Conservation (phyloP, 2,888 invertebrate genomes). For the Nudaria mundana region DNA sequence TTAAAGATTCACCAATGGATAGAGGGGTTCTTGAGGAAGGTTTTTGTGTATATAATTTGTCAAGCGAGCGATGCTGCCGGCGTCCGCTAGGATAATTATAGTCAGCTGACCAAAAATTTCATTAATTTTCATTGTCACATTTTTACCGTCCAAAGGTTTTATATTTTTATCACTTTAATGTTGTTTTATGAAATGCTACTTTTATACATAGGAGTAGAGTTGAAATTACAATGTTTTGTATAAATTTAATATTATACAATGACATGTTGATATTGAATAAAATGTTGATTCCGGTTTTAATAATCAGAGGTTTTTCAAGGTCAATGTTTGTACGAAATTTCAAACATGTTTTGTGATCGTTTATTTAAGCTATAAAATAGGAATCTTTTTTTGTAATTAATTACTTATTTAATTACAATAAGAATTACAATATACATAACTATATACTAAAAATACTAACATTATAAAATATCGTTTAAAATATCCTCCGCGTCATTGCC, state of each 20-base stretch:
- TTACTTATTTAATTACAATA: too few species aligned
- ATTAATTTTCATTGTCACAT: slow-evolving; percentile 16
- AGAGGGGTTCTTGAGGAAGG: too few species aligned
- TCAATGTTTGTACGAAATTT: slow-evolving; percentile 14
- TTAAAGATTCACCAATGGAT: too few species aligned
- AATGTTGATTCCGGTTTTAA: slow-evolving; percentile 30
- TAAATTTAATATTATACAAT: slow-evolving; percentile 19
- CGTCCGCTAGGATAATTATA: too few species aligned
- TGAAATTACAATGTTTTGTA: slow-evolving; percentile 1
- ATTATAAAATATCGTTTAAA: too few species aligned
- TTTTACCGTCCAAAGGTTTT: slow-evolving; percentile 12
- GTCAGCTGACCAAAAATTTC: too few species aligned
- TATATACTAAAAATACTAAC: too few species aligned
- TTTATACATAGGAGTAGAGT: slow-evolving; percentile 1
- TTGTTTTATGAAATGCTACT: neutral
- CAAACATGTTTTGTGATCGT: slow-evolving; percentile 14
- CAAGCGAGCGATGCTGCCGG: too few species aligned
- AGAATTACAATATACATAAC: too few species aligned
- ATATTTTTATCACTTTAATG: too few species aligned
- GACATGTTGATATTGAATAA: slow-evolving; percentile 20
- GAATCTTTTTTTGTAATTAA: slow-evolving; percentile 4
- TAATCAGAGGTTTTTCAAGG: slow-evolving; percentile 19
- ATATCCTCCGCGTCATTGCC: too few species aligned
- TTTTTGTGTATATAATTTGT: too few species aligned
- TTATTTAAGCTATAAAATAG: slow-evolving; percentile 23